Percentiles rank a stretch among this genome's conserved stretches.
Conservation (phyloP, 1,140 invertebrate species). For the Acromyrmex echinatior region DNA sequence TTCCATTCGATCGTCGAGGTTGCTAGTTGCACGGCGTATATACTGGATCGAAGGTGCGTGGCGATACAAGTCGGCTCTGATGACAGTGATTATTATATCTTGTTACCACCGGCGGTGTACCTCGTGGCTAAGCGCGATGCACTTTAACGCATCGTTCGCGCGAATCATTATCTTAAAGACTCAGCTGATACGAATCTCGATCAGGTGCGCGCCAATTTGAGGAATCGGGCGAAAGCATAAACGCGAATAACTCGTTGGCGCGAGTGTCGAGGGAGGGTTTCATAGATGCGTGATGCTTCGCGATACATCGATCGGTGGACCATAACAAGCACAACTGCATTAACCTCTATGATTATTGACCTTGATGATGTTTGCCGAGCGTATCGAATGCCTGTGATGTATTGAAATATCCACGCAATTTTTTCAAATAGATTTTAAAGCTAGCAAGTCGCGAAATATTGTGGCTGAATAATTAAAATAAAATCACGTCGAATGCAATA, state of each 20-base stretch:
- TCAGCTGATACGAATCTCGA: slow-evolving; percentile 72
- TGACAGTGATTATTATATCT: slow-evolving; percentile 80
- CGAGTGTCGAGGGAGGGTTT: slow-evolving; percentile 2
- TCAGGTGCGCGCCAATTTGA: slow-evolving; percentile 68
- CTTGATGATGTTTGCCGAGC: neutral
- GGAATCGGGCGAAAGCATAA: slow-evolving; percentile 28
- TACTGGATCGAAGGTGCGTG: slow-evolving; percentile 27
- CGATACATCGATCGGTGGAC: slow-evolving; percentile 34
- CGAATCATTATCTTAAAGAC: slow-evolving; percentile 76
- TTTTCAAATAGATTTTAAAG: neutral
- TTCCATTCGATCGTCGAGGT: slow-evolving; percentile 64
- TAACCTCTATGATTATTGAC: slow-evolving; percentile 45
- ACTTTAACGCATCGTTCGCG: slow-evolving; percentile 74
- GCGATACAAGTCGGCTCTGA: slow-evolving; percentile 70
- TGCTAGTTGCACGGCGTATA: slow-evolving; percentile 53
- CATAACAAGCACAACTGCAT: slow-evolving; percentile 50
- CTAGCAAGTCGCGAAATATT: neutral
- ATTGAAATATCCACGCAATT: neutral
- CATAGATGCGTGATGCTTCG: slow-evolving; percentile 46
- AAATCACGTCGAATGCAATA: neutral
- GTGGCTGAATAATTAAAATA: neutral
- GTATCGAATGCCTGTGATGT: neutral
- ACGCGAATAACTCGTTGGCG: slow-evolving; percentile 52
- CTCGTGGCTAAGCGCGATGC: slow-evolving; percentile 64
- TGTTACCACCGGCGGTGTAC: slow-evolving; percentile 75